Conservation (phyloP, 2,888 invertebrate genomes). For the Sinelater perroti region DNA sequence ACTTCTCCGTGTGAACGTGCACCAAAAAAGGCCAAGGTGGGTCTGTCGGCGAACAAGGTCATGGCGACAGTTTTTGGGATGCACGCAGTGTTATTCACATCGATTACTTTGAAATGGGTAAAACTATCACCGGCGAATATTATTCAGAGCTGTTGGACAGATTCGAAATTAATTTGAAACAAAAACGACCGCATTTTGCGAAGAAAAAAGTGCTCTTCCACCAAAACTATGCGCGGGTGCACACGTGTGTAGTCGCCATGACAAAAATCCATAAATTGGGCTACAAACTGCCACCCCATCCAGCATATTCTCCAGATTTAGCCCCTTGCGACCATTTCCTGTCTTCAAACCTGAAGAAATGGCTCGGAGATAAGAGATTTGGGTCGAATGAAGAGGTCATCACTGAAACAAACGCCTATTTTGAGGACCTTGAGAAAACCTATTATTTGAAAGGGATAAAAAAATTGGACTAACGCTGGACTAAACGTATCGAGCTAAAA, state of each 20-base stretch:
- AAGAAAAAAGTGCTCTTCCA: conserved; percentile 19
- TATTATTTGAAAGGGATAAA: conserved; percentile 10
- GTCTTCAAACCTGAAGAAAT: neutral
- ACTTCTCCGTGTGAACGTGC: conserved; percentile 10
- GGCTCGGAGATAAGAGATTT: conserved; percentile 6
- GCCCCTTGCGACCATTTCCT: conserved; percentile 2
- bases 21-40: conserved; percentile 19
- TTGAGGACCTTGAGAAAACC: neutral
- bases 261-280: neutral
- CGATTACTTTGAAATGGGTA: conserved; percentile 1
- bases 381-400: conserved; percentile 4
- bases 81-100: neutral
- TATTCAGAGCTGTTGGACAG: conserved; percentile 1
- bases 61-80: conserved; percentile 16
- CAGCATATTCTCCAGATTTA: conserved; percentile 1
- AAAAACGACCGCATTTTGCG: conserved; percentile 14
- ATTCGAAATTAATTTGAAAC: neutral
- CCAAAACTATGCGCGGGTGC: conserved; percentile 21
- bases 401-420: neutral
- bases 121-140: conserved; percentile 1
- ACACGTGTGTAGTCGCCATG: conserved; percentile 7
- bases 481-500: neutral
- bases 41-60: conserved; percentile 10
- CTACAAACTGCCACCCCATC: conserved; percentile 8
- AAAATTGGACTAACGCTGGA: conserved; percentile 1